These are phyloP conservation scores for Empidonax traillii DNA, from an alignment of 2,113 vertebrate species.

Conservation along the genomic window DNA sequence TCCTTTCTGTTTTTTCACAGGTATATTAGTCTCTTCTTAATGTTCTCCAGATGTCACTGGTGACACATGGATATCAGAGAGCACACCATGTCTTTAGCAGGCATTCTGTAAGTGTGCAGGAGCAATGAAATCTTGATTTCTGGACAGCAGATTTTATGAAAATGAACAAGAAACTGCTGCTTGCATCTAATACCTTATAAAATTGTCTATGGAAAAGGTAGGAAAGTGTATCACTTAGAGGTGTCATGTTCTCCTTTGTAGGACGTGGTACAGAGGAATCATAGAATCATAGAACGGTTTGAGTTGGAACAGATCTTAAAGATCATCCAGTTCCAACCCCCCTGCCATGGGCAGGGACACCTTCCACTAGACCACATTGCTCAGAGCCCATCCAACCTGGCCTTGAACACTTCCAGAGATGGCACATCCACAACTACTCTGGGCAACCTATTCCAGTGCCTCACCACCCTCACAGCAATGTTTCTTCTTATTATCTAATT, in stretches of 20 bases:
- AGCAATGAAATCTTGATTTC: background rate
- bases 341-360: background rate
- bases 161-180: background rate
- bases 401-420: background rate
- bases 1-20: background rate
- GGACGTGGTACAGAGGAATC: background rate
- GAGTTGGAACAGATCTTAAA: background rate
- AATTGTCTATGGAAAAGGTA: background rate
- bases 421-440: background rate
- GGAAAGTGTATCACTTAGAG: background rate
- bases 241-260: background rate
- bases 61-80: background rate
- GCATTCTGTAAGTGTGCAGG: background rate
- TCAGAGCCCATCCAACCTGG: background rate
- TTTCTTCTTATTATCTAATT: background rate
- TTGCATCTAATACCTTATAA: background rate
- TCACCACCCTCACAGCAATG: background rate
- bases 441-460: background rate
- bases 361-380: background rate
- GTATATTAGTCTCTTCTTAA: background rate
- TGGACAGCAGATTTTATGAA: background rate
- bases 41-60: background rate
- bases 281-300: background rate
- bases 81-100: background rate
- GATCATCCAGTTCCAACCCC: background rate